Evolutionary conservation across 2,797 vertebrate genomes (phyloP), one percentile per base, ranked within the genome.

Genomic region (Tenualosa thibaudeaui): DNA sequence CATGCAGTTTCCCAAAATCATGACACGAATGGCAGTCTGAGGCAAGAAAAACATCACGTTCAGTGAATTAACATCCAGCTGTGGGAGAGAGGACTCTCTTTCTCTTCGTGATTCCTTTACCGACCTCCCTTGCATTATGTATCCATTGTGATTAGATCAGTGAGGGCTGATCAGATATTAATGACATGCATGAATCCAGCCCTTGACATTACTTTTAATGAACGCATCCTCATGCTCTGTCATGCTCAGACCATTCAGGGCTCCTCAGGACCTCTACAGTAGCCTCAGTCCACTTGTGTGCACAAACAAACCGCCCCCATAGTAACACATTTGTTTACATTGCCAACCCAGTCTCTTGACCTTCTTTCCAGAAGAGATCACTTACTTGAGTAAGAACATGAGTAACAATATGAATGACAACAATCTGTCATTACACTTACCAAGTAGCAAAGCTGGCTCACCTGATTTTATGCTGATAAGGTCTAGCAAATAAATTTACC

Each of bases 91-190:
- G 22, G n/a, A 26, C 24, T 40, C 68, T 75, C 37, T 75, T 26
- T 31, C 24, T 10, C 62, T 26, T 81, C 56, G 5, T 37, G 0
- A 19, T 0, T 62, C 58, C 22, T 62, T 5, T 56, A 37, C 85
- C 43, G 8, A 81, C 75, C 71, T 88, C 60, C 85, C 81, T 24
- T 65, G 51, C 86, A 85, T 89, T 83, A 87, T 58, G 40, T 82
- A 43, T 84, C 49, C 82, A 75, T 85, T 22, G 83, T 87, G 56
- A 85, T 43, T 75, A 81, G 81, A 82, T 65, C 75, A 82, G 68
- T 26, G 9, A 40, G 83, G 71, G 65, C 81, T 86, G 83, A 89
- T 88, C 84, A 86, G 56, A 87, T 86, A 83, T 78, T 88, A 88
- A 89, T 88, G 53, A 37, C 2, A 85, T 87, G 71, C 22, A 13